Percentiles rank a stretch among this genome's conserved stretches.
These are phyloP conservation scores for Holacanthus passer DNA, from an alignment of 2,113 vertebrate genomes.

Conservation along the genomic window DNA sequence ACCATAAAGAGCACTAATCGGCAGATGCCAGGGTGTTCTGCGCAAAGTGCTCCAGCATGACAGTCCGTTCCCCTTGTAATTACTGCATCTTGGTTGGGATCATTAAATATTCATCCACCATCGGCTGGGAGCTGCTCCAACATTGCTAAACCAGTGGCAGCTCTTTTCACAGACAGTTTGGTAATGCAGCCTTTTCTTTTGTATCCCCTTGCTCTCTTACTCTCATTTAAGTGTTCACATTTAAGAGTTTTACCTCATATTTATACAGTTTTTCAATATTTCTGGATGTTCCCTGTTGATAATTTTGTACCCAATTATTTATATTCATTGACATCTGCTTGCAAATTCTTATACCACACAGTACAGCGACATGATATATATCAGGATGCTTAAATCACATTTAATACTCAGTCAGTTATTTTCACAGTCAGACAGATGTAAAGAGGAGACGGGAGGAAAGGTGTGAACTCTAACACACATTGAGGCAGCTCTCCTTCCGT, in stretches of 20 bases:
- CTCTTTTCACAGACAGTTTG: slow-evolving; percentile 54
- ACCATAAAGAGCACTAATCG: slow-evolving; percentile 67
- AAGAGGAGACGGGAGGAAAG: slow-evolving; percentile 10
- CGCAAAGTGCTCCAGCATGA: slow-evolving; percentile 69
- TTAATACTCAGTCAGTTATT: background rate
- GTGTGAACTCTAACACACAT: slow-evolving; percentile 18
- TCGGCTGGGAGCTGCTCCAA: slow-evolving; percentile 67
- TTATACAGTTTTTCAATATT: background rate
- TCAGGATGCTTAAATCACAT: slow-evolving; percentile 19
- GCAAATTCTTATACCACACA: background rate
- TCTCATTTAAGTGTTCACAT: slow-evolving; percentile 30
- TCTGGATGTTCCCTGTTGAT: background rate
- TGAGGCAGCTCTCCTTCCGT: slow-evolving; percentile 36
- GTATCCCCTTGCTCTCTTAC: slow-evolving; percentile 22
- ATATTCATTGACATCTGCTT: background rate
- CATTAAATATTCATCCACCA: slow-evolving; percentile 81
- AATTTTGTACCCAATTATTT: background rate
- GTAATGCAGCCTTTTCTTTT: slow-evolving; percentile 43
- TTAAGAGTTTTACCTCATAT: background rate
- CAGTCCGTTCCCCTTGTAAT: slow-evolving; percentile 77
- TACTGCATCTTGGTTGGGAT: slow-evolving; percentile 77
- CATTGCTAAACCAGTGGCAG: slow-evolving; percentile 56
- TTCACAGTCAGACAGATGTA: slow-evolving; percentile 7
- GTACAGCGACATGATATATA: background rate
- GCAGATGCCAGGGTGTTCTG: slow-evolving; percentile 64